A percentile compares a stretch with the other conserved stretches of the same genome.
phyloP scores from a whole-genome alignment of 92 coral and sea anemone species.

The Chrysogorgia sp. region DNA sequence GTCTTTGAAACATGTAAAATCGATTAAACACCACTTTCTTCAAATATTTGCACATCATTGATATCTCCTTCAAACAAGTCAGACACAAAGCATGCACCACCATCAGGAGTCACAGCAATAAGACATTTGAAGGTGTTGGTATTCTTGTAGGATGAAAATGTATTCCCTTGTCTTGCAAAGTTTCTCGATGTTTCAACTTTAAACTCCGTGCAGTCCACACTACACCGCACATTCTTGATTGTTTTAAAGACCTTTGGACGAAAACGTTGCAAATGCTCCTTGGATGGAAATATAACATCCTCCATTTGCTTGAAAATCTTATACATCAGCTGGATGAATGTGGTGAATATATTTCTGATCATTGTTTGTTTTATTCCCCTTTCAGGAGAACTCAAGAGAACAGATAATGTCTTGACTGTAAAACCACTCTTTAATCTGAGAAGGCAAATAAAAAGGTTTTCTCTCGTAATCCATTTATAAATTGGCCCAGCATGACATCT shows the following conservation, averaged over 20 bases:
- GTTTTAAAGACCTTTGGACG: conserved; percentile 39
- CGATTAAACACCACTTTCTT: neutral
- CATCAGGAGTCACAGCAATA: conserved; percentile 5
- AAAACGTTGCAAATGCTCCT: conserved; percentile 42
- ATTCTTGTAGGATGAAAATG: conserved; percentile 48
- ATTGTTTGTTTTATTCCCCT: no score
- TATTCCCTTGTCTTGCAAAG: conserved; percentile 49
- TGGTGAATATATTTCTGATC: conserved; percentile 43
- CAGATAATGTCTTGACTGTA: conserved; percentile 53
- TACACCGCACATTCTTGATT: conserved; percentile 49
- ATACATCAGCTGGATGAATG: conserved; percentile 53
- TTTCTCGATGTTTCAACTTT: conserved; percentile 37
- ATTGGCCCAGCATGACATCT: no score
- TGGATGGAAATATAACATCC: conserved; percentile 51
- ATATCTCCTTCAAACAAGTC: conserved; percentile 13
- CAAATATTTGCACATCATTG: conserved; percentile 7
- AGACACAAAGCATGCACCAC: conserved; percentile 31
- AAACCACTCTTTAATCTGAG: conserved; percentile 55
- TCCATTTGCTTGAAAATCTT: conserved; percentile 45
- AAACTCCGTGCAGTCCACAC: conserved; percentile 55
- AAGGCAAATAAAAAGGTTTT: conserved; percentile 49
- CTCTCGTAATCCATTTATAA: conserved; percentile 28
- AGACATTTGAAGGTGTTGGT: conserved; percentile 25
- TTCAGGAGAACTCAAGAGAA: conserved; percentile 51
- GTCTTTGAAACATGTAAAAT: no score